Conservation (phyloP, 2,113 vertebrate species). For the Megatriorchis doriae region DNA sequence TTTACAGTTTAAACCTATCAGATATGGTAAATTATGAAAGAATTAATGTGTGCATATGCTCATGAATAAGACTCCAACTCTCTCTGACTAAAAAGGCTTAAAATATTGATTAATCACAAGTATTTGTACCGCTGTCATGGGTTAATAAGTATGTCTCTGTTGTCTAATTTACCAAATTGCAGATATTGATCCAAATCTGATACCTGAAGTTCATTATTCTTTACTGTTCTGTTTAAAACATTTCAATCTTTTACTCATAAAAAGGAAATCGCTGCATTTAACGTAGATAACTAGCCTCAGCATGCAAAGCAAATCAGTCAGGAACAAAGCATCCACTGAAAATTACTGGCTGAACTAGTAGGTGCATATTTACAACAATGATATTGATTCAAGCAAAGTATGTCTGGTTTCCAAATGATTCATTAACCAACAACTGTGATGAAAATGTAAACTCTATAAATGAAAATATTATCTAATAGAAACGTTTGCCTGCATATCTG, state of each 20-base stretch:
- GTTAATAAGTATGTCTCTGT: neutral
- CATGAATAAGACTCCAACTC: neutral
- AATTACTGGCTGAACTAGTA: slow-evolving; percentile 4
- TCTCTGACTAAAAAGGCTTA: neutral
- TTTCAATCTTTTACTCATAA: neutral
- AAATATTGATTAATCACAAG: neutral
- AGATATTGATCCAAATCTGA: neutral
- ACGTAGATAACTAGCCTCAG: neutral
- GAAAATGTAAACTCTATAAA: neutral
- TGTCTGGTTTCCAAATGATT: neutral
- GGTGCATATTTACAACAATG: neutral
- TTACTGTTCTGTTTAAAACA: neutral
- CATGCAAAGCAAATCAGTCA: neutral
- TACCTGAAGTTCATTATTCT: neutral
- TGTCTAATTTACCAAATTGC: neutral
- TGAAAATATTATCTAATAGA: neutral
- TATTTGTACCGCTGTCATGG: neutral
- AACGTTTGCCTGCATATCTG: neutral
- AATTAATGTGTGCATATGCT: neutral
- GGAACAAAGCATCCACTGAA: neutral
- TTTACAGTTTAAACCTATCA: neutral
- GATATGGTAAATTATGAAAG: neutral
- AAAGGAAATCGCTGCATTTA: neutral
- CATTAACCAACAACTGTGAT: neutral
- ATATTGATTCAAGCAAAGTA: neutral